Percentiles rank a stretch among this genome's conserved stretches.
These are phyloP conservation scores for Ecliptopera silaceata DNA, from an alignment of 2,888 invertebrate species.

Conservation along the genomic window DNA sequence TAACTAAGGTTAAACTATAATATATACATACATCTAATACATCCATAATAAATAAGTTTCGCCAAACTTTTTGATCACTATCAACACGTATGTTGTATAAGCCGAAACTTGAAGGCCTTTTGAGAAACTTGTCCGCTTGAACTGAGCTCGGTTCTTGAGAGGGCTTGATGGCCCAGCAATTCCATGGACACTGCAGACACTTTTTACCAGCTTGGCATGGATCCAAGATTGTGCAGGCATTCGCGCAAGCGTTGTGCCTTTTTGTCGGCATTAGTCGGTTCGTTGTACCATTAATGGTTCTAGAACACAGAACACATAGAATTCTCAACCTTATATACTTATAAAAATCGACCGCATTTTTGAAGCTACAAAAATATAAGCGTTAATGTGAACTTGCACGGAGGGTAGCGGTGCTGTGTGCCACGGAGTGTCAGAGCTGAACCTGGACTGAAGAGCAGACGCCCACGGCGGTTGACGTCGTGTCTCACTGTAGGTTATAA, in stretches of 20 bases:
- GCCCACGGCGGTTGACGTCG: too few relatives aligned
- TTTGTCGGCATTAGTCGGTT: constrained; percentile 4
- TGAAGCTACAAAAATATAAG: too few relatives aligned
- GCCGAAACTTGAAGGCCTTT: background rate
- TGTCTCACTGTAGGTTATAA: too few relatives aligned
- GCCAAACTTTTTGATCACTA: background rate
- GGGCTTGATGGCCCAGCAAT: background rate
- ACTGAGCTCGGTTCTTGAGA: background rate
- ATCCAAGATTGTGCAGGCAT: background rate
- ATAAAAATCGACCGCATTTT: constrained; percentile 2
- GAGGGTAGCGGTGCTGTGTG: background rate
- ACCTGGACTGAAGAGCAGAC: too few relatives aligned
- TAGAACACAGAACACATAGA: background rate
- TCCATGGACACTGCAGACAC: background rate
- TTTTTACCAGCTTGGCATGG: constrained; percentile 2
- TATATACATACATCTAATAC: background rate
- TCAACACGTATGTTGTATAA: background rate
- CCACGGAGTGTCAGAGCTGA: too few relatives aligned
- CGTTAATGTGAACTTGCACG: background rate
- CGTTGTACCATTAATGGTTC: constrained; percentile 5
- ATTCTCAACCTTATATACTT: background rate
- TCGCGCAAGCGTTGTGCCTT: constrained; percentile 21
- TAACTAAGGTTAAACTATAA: too few relatives aligned
- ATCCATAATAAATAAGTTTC: background rate
- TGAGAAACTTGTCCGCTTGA: background rate